These are phyloP conservation scores for Madoqua kirkii DNA, from an alignment of 2,113 vertebrate species.

Conservation along the genomic window DNA sequence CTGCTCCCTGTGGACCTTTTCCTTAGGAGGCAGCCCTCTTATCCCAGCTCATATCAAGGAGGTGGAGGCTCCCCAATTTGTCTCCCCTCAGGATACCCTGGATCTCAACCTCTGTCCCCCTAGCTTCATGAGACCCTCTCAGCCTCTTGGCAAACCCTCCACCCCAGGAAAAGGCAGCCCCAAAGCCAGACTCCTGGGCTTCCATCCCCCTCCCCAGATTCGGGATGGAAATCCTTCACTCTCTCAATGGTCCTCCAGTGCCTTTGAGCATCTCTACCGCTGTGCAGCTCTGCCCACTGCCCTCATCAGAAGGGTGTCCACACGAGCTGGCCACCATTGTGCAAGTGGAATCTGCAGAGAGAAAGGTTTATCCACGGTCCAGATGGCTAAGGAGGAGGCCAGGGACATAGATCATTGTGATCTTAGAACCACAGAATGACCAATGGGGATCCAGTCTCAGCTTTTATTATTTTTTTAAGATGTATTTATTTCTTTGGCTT, in stretches of 20 bases:
- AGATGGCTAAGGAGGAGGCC: background rate
- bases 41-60: background rate
- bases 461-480: background rate
- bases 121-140: background rate
- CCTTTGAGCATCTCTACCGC: background rate
- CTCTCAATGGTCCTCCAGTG: rapidly evolving
- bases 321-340: rapidly evolving
- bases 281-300: background rate
- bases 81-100: no score
- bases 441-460: background rate
- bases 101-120: background rate
- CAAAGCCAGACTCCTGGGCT: background rate
- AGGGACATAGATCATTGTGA: rapidly evolving
- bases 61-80: background rate
- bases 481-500: background rate
- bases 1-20: no score
- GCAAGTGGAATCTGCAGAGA: background rate
- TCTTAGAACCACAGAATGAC: background rate
- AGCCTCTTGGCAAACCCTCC: background rate
- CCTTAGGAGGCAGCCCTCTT: rapidly evolving
- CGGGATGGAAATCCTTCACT: background rate
- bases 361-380: background rate
- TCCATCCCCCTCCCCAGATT: background rate
- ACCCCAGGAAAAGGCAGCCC: background rate
- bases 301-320: background rate